Percentiles rank a stretch among this genome's conserved stretches.
Conservation (phyloP, 2,113 vertebrate species). For the Regulus satrapa region DNA sequence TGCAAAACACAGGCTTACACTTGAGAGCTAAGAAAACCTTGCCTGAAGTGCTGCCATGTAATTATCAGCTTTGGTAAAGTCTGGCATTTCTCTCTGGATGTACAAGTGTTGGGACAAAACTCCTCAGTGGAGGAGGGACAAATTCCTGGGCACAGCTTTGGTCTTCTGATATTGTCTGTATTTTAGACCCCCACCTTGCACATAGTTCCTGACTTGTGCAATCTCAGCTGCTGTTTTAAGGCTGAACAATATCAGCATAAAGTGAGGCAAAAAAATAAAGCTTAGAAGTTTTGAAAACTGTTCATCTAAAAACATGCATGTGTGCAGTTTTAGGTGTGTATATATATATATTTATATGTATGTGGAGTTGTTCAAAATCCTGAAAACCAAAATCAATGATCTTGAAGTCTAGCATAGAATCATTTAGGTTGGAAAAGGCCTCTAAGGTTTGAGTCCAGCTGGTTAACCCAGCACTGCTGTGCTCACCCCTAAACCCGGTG, state of each 20-base stretch:
- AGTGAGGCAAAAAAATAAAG: background rate
- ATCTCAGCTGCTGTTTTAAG: background rate
- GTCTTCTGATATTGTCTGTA: background rate
- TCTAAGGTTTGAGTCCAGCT: background rate
- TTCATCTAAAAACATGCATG: background rate
- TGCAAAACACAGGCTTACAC: background rate
- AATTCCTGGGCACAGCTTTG: background rate
- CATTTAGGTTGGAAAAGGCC: background rate
- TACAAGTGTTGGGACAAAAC: background rate
- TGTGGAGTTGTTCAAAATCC: background rate
- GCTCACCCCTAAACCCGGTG: background rate
- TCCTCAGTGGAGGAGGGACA: background rate
- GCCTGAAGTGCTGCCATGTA: background rate
- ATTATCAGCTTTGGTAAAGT: background rate
- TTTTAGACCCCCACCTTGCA: background rate
- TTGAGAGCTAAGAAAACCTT: background rate
- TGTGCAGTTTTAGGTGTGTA: background rate
- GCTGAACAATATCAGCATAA: background rate
- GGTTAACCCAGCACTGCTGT: background rate
- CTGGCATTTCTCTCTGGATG: background rate
- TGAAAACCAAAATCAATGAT: background rate
- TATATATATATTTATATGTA: too few relatives aligned
- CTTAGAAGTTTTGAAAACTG: background rate
- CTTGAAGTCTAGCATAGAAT: background rate
- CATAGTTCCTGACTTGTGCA: background rate